phyloP scores from a whole-genome alignment of 2,888 invertebrate genomes.

The Actias luna region DNA sequence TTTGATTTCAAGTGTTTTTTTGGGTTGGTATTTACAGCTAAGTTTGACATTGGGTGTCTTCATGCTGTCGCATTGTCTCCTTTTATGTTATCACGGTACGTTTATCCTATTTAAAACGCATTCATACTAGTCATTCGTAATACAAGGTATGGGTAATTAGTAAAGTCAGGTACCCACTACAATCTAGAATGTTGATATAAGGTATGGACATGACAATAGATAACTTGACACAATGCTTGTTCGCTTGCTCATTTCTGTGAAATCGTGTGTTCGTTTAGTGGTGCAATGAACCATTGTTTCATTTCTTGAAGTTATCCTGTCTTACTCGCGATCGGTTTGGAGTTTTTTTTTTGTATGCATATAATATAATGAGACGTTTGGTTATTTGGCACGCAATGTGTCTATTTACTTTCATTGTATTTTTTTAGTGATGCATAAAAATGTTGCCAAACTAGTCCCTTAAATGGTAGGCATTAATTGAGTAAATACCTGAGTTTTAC shows the following conservation, averaged over 20 bases:
- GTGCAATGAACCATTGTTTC: background rate
- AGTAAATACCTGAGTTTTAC: slow-evolving; percentile 13
- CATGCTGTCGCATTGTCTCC: background rate
- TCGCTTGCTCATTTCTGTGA: background rate
- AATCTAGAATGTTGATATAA: background rate
- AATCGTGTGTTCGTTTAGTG: background rate
- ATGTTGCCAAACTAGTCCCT: background rate
- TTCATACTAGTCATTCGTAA: background rate
- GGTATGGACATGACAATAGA: background rate
- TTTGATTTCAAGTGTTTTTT: background rate
- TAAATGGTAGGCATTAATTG: slow-evolving; percentile 28
- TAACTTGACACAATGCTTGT: slow-evolving; percentile 3
- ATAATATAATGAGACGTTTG: background rate
- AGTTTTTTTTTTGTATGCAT: too few species aligned
- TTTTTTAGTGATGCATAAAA: background rate
- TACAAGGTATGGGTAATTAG: background rate
- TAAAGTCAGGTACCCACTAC: background rate
- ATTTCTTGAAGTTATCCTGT: background rate
- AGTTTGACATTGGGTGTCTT: background rate
- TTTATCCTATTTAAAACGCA: background rate
- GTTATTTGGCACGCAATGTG: background rate
- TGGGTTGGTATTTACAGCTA: background rate
- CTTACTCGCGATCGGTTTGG: too few species aligned
- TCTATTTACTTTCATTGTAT: background rate
- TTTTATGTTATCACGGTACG: background rate